phyloP scores from a whole-genome alignment of 2,797 vertebrate species.

The Scomberomorus guttatus region DNA sequence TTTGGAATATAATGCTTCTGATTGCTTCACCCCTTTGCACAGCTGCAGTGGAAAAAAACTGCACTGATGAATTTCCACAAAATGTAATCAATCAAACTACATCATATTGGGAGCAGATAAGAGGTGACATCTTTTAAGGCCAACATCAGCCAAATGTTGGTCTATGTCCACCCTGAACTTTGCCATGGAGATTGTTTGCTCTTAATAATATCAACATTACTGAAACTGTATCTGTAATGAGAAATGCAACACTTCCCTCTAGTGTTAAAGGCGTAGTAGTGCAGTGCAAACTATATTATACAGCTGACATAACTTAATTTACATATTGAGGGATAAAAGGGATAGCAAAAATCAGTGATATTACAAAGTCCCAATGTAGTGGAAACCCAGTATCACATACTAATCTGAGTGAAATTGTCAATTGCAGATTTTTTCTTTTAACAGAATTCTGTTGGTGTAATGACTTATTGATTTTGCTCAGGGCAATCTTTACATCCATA shows the following conservation, averaged over 20 bases:
- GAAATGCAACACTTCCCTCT: slow-evolving; percentile 75
- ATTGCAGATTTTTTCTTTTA: neutral
- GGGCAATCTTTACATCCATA: neutral
- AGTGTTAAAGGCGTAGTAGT: slow-evolving; percentile 67
- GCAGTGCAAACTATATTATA: slow-evolving; percentile 30
- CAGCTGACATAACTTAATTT: neutral
- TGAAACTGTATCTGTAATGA: neutral
- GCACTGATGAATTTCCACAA: neutral
- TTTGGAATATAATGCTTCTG: slow-evolving; percentile 28
- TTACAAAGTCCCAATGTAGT: too few species aligned
- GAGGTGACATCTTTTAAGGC: neutral
- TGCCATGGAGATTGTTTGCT: neutral
- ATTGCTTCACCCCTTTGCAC: slow-evolving; percentile 19
- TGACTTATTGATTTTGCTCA: neutral
- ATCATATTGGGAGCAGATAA: slow-evolving; percentile 3
- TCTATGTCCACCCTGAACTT: neutral
- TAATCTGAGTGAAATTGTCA: neutral
- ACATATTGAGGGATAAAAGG: neutral
- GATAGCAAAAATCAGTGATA: neutral
- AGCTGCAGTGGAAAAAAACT: slow-evolving; percentile 34
- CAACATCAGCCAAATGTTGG: neutral
- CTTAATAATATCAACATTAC: neutral
- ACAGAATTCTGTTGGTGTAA: neutral
- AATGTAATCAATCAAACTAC: neutral
- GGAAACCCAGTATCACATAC: too few species aligned